phyloP scores from a whole-genome alignment of 2,113 vertebrate genomes.

The Morone saxatilis region DNA sequence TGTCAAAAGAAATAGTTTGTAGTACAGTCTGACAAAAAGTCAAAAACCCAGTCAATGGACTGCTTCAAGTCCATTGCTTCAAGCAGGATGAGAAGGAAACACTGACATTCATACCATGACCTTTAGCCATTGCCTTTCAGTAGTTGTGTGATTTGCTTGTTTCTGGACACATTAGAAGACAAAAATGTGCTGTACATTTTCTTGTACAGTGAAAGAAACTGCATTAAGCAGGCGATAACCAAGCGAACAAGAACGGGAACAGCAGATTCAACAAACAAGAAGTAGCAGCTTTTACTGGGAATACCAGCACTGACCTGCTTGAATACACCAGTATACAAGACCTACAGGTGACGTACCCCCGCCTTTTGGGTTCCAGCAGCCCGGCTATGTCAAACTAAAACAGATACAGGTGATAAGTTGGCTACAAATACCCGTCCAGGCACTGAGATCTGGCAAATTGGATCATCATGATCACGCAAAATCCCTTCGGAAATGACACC shows the following conservation, averaged over 20 bases:
- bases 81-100: conserved; percentile 31
- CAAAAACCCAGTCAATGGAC: not conserved
- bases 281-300: conserved; percentile 2
- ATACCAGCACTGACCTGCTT: conserved; percentile 2
- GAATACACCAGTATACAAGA: not conserved
- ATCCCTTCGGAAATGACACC: conserved; percentile 52
- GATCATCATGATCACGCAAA: conserved; percentile 27
- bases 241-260: not conserved
- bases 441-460: not conserved
- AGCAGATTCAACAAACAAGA: not conserved
- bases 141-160: conserved; percentile 9
- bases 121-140: conserved; percentile 40
- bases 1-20: conserved; percentile 20
- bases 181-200: conserved; percentile 2
- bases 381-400: not conserved
- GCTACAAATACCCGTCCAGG: not conserved
- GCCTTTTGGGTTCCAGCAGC: conserved; percentile 17
- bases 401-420: not conserved
- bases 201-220: not conserved
- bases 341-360: not conserved
- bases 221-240: not conserved
- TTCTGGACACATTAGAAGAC: not conserved
- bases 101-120: conserved; percentile 11
- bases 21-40: not conserved
- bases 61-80: conserved; percentile 30